Conservation (phyloP, 2,888 invertebrate genomes). For the Halocaridina rubra region DNA sequence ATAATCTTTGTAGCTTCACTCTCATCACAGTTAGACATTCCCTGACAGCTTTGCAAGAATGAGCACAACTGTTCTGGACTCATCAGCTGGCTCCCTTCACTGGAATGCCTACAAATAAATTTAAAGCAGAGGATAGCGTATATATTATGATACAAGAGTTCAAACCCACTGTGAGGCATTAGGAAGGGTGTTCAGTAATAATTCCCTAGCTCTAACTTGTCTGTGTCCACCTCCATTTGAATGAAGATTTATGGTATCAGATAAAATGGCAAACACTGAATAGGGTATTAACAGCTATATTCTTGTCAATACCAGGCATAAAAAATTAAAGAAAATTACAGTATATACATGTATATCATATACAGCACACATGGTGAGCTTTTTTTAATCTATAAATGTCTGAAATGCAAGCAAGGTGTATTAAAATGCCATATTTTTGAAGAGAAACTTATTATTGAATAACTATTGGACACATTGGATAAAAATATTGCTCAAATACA, state of each 20-base stretch:
- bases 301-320: no score
- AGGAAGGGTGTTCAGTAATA: no score
- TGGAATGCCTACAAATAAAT: conserved; percentile 68
- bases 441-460: background rate
- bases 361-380: no score
- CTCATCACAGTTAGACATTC: conserved; percentile 64
- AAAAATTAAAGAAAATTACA: no score
- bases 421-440: background rate
- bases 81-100: conserved; percentile 69
- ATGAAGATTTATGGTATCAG: no score
- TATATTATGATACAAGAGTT: background rate
- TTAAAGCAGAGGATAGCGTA: conserved; percentile 17
- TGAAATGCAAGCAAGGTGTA: background rate
- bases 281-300: no score
- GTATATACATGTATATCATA: no score
- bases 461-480: no score
- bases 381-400: background rate
- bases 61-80: conserved; percentile 70
- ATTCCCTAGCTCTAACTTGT: no score
- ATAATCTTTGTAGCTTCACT: conserved; percentile 67
- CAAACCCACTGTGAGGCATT: no score
- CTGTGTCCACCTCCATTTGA: no score
- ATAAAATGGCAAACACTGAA: no score
- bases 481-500: background rate
- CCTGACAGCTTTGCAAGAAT: conserved; percentile 72